Evolutionary conservation across 2,797 vertebrate species (phyloP), one percentile per base, ranked within the genome.

Genomic region (Xenentodon cancila): DNA sequence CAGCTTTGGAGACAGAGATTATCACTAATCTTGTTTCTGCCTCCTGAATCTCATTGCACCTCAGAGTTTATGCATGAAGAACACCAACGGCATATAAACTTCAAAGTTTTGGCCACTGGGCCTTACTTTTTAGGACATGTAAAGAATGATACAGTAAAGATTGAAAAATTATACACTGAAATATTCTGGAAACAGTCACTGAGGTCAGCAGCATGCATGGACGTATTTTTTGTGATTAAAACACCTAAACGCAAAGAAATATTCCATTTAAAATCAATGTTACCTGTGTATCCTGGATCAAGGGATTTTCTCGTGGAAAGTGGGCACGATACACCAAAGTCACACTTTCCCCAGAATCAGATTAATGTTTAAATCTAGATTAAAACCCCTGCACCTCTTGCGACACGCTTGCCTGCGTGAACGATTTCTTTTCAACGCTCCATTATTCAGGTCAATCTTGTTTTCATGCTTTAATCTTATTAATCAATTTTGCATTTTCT

Each of bases 401-500:
- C 16, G 51, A 66, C 61, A 34, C 46, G 9, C 60, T 57, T 56
- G 57, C 25, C 4, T 62, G 57, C 47, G 25, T 66, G 40, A 81
- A 43, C 73, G 70, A 73, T 64, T 58, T 49, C 50, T 21, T 32
- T 63, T 59, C 59, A 47, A 71, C 49, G 53, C 19, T 47, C 64
- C 17, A 55, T 79, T 67, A 84, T 84, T 53, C 59, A n/a, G 74
- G 51, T 42, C 61, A 60, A 65, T 73, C 57, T 65, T 25, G 25
- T 25, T 25, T 25, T 80, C 76, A 66, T 70, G 72, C 67, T 71
- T 62, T 78, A 70, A 84, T 86, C 84, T 53, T 48, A 65, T 72
- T 75, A 70, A 87, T 84, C 79, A 73, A 61, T 82, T 64, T 27
- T 46, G 42, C 50, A 63, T 73, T 32, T 60, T 68, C 58, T 61